Conservation (phyloP, 2,888 invertebrate genomes). For the Eristalis tenax region DNA sequence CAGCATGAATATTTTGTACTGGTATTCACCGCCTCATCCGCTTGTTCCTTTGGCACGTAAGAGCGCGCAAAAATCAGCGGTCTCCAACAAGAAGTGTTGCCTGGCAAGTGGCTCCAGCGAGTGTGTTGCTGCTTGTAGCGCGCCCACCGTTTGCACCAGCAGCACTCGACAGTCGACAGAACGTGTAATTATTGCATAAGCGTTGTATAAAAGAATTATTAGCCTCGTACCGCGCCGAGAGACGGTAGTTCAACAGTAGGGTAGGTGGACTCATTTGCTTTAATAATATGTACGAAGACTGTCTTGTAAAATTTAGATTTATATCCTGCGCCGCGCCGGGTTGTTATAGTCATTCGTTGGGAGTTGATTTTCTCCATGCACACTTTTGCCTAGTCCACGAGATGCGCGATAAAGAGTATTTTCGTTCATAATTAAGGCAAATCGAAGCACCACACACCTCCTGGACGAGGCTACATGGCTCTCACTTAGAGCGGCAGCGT, state of each 20-base stretch:
- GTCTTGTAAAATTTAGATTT: conserved; percentile 71
- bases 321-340: conserved; percentile 58
- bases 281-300: conserved; percentile 67
- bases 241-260: conserved; percentile 24
- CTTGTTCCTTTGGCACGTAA: conserved; percentile 47
- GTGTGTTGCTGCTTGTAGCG: conserved; percentile 1
- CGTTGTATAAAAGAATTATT: conserved; percentile 70
- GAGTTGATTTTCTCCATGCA: conserved; percentile 1
- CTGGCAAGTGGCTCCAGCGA: conserved; percentile 38
- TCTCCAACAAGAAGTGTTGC: conserved; percentile 53
- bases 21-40: conserved; percentile 21
- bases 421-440: conserved; percentile 65
- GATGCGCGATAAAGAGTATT: conserved; percentile 40
- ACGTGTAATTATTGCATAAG: conserved; percentile 72
- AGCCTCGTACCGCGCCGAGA: conserved; percentile 39
- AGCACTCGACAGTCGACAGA: conserved; percentile 59
- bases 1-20: conserved; percentile 58
- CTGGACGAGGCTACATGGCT: conserved; percentile 4
- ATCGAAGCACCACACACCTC: conserved; percentile 56
- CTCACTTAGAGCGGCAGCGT: neutral
- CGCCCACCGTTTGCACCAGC: conserved; percentile 42
- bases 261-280: conserved; percentile 72
- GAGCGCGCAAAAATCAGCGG: conserved; percentile 64
- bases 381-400: neutral
- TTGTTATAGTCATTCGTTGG: conserved; percentile 17